These are phyloP conservation scores for Rhopalosiphum padi DNA, from an alignment of 1,140 invertebrate species.

Conservation along the genomic window DNA sequence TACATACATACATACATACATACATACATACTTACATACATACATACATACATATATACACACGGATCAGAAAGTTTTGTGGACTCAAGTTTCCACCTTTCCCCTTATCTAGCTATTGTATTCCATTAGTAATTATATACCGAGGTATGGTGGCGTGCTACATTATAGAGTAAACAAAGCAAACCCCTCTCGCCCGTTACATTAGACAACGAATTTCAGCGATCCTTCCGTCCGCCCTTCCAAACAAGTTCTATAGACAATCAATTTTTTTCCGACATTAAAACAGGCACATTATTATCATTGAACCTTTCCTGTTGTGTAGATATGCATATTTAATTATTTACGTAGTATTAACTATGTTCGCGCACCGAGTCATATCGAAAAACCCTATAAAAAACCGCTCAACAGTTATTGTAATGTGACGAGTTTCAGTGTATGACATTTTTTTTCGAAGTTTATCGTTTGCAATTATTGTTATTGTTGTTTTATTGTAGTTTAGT, in stretches of 20 bases:
- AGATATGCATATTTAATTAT: not conserved
- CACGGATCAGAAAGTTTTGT: slow-evolving; percentile 30
- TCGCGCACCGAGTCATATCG: not conserved
- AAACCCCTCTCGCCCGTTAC: not conserved
- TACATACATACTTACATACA: no score
- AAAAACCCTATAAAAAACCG: not conserved
- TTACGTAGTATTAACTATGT: not conserved
- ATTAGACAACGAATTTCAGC: slow-evolving; percentile 11
- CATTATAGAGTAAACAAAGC: not conserved
- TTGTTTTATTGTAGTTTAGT: not conserved
- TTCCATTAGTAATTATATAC: slow-evolving; percentile 57
- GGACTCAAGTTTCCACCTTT: not conserved
- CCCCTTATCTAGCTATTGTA: not conserved
- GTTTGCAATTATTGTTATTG: not conserved
- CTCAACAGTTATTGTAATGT: not conserved
- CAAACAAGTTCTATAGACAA: not conserved
- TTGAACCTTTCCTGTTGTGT: not conserved
- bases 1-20: no score
- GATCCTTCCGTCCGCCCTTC: not conserved
- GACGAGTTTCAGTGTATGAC: not conserved
- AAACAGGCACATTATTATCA: not conserved
- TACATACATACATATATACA: not conserved
- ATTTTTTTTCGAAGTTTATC: not conserved
- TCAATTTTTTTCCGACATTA: not conserved
- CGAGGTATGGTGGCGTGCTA: not conserved